Evolutionary conservation across 2,797 vertebrate species (phyloP).

Genomic region (Poeciliopsis infans): DNA sequence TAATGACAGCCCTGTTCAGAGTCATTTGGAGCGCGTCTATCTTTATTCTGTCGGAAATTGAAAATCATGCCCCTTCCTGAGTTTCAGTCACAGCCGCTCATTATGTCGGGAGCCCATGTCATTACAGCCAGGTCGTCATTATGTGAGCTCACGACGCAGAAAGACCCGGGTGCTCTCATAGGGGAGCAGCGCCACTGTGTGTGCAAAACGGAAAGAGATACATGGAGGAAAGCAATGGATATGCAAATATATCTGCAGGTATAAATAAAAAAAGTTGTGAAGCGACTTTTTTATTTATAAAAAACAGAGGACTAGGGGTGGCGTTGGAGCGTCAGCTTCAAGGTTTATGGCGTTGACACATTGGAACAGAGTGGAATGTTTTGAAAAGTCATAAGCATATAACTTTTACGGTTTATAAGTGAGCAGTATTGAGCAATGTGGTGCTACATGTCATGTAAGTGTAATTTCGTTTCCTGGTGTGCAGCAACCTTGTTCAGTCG

Average conservation of each 20-base stretch:
- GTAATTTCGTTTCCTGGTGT: neutral
- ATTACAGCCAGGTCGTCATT: slow-evolving; percentile 57
- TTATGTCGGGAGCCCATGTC: slow-evolving; percentile 60
- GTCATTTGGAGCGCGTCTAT: slow-evolving; percentile 54
- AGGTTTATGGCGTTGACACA: neutral
- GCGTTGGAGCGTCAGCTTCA: neutral
- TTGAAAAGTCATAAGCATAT: neutral
- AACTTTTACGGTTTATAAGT: neutral
- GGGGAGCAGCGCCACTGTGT: slow-evolving; percentile 57
- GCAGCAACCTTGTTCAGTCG: neutral
- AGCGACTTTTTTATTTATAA: too few species aligned
- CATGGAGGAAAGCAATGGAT: neutral
- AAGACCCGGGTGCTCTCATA: neutral
- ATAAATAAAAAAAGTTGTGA: neutral
- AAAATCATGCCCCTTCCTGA: slow-evolving; percentile 52
- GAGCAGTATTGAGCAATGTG: neutral
- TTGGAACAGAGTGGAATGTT: neutral
- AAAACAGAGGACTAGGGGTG: neutral
- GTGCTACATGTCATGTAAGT: neutral
- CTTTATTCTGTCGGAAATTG: slow-evolving; percentile 64
- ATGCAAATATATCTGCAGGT: neutral
- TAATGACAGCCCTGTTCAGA: slow-evolving; percentile 45
- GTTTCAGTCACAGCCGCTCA: slow-evolving; percentile 59
- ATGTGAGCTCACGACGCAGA: slow-evolving; percentile 23
- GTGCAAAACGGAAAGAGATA: slow-evolving; percentile 3